Evolutionary conservation across 2,797 vertebrate genomes (phyloP).

Genomic region (Ispidina picta): DNA sequence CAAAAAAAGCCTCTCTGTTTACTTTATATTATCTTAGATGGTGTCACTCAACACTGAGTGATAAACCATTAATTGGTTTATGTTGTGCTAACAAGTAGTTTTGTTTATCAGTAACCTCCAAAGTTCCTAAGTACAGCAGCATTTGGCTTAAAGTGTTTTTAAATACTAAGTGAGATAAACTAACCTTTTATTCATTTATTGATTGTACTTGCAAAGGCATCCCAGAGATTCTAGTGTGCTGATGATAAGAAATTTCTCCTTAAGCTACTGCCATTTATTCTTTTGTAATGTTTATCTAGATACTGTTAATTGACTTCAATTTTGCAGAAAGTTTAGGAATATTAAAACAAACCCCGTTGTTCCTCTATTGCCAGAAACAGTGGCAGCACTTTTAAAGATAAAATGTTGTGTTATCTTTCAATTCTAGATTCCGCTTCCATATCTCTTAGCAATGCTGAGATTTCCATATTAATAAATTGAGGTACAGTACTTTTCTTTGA

Average conservation of each 20-base stretch:
- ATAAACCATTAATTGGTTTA: neutral
- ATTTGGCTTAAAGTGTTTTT: neutral
- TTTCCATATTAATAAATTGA: neutral
- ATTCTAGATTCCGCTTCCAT: neutral
- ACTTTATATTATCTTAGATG: neutral
- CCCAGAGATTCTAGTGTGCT: neutral
- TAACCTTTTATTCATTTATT: neutral
- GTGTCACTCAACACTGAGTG: neutral
- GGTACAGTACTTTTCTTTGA: neutral
- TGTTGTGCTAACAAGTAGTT: neutral
- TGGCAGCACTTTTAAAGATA: neutral
- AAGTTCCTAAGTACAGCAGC: neutral
- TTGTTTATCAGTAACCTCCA: neutral
- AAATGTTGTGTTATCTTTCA: neutral
- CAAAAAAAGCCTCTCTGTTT: neutral
- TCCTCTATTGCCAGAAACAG: neutral
- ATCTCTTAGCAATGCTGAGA: neutral
- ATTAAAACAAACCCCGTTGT: neutral
- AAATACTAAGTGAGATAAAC: neutral
- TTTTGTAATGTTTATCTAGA: neutral
- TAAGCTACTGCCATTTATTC: neutral
- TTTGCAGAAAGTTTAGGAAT: slow-evolving; percentile 1
- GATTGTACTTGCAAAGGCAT: neutral
- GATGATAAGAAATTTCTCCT: neutral
- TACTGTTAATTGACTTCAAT: neutral